These are phyloP conservation scores for Aphidoletes aphidimyza DNA, from an alignment of 2,888 invertebrate genomes.

Conservation along the genomic window DNA sequence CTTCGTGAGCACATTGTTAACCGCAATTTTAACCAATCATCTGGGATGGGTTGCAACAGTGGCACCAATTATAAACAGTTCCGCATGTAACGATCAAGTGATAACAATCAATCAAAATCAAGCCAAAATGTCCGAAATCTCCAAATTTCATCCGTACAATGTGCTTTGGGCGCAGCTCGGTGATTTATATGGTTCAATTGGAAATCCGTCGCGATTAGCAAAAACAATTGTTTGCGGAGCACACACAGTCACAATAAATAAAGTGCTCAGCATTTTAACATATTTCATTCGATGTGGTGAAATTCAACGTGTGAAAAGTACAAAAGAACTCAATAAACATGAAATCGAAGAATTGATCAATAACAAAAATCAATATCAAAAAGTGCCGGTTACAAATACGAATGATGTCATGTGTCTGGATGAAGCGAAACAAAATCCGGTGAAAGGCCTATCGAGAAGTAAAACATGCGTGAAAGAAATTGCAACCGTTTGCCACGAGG, in stretches of 20 bases:
- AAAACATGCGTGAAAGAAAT: constrained; percentile 64
- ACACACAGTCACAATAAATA: constrained; percentile 73
- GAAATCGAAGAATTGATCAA: neutral
- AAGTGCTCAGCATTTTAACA: constrained; percentile 80
- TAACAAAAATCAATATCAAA: neutral
- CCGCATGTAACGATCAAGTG: constrained; percentile 62
- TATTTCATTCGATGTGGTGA: constrained; percentile 89
- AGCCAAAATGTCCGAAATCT: constrained; percentile 70
- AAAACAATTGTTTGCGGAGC: constrained; percentile 82
- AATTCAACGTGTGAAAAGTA: constrained; percentile 69
- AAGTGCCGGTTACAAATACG: constrained; percentile 19
- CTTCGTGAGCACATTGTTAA: constrained; percentile 88
- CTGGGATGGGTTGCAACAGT: constrained; percentile 91
- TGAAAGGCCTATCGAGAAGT: constrained; percentile 61
- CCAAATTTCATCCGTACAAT: constrained; percentile 80
- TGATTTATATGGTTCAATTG: constrained; percentile 87
- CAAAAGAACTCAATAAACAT: constrained; percentile 65
- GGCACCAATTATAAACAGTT: constrained; percentile 62
- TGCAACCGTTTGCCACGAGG: constrained; percentile 58
- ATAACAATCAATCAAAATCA: constrained; percentile 63
- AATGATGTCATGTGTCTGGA: constrained; percentile 56
- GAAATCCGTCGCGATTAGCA: constrained; percentile 79
- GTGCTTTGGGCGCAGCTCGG: constrained; percentile 90
- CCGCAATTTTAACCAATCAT: constrained; percentile 89
- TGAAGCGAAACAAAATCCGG: neutral